Percentiles rank a stretch among this genome's conserved stretches.
Conservation (phyloP, 2,888 invertebrate genomes). For the Operophtera brumata region DNA sequence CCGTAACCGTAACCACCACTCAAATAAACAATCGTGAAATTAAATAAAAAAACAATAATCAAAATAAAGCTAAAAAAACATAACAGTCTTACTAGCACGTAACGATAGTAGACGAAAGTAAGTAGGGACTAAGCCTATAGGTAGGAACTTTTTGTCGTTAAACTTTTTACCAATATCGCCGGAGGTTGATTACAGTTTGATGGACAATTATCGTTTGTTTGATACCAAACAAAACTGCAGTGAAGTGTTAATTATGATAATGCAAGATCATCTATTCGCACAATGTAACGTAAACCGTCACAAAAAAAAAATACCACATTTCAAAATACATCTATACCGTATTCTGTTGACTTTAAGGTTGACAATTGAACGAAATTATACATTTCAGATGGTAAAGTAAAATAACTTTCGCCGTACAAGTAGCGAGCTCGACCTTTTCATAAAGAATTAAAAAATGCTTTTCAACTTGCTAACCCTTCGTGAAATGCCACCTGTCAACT, state of each 20-base stretch:
- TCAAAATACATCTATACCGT: not conserved
- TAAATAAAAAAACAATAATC: too few species aligned
- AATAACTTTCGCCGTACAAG: conserved; percentile 38
- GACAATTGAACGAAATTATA: not conserved
- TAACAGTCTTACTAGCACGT: too few species aligned
- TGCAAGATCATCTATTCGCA: conserved; percentile 50
- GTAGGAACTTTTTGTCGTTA: not conserved
- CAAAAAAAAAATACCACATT: conserved; percentile 10
- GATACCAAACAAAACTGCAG: conserved; percentile 41
- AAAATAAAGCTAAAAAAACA: too few species aligned
- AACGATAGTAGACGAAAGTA: too few species aligned
- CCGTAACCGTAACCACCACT: too few species aligned
- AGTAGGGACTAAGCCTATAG: too few species aligned
- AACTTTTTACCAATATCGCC: conserved; percentile 48
- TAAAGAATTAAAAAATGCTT: conserved; percentile 46
- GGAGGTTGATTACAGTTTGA: conserved; percentile 30
- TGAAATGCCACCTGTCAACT: conserved; percentile 65
- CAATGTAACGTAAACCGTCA: conserved; percentile 40
- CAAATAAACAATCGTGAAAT: too few species aligned
- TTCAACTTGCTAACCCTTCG: conserved; percentile 50
- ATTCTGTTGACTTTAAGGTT: not conserved
- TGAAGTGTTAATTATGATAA: conserved; percentile 61
- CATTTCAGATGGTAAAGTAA: not conserved
- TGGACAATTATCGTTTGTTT: conserved; percentile 26
- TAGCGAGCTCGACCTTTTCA: conserved; percentile 55